Conservation (phyloP, 2,888 invertebrate genomes). For the Tineola bisselliella region DNA sequence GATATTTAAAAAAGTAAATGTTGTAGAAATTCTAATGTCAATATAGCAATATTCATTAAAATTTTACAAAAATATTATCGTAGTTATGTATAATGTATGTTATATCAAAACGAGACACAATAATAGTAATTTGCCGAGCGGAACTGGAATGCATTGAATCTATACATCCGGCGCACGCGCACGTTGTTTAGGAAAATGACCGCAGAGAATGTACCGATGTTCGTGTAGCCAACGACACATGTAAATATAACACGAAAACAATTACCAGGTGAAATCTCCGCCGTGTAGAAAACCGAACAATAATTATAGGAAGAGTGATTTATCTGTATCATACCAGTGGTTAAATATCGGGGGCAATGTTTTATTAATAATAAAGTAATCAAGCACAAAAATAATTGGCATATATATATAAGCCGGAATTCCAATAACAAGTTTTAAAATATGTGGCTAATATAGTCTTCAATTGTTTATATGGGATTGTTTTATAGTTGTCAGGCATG, state of each 20-base stretch:
- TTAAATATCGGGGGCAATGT: not conserved
- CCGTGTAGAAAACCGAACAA: slow-evolving; percentile 3
- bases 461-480: too few species aligned
- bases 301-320: slow-evolving; percentile 2
- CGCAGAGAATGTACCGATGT: slow-evolving; percentile 3
- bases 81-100: not conserved
- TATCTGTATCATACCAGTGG: not conserved
- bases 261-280: slow-evolving; percentile 8
- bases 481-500: too few species aligned
- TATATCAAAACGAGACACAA: not conserved
- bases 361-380: not conserved
- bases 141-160: slow-evolving; percentile 11
- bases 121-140: slow-evolving; percentile 8
- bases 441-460: too few species aligned
- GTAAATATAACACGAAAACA: slow-evolving; percentile 7
- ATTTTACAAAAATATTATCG: too few species aligned
- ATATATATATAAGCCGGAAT: too few species aligned
- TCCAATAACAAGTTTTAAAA: too few species aligned
- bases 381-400: not conserved
- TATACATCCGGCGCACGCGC: slow-evolving; percentile 10
- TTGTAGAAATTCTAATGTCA: too few species aligned
- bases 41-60: too few species aligned
- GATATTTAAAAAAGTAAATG: too few species aligned
- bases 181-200: slow-evolving; percentile 8
- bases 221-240: slow-evolving; percentile 5